Conservation (phyloP, 1,140 invertebrate species). For the Plodia interpunctella region DNA sequence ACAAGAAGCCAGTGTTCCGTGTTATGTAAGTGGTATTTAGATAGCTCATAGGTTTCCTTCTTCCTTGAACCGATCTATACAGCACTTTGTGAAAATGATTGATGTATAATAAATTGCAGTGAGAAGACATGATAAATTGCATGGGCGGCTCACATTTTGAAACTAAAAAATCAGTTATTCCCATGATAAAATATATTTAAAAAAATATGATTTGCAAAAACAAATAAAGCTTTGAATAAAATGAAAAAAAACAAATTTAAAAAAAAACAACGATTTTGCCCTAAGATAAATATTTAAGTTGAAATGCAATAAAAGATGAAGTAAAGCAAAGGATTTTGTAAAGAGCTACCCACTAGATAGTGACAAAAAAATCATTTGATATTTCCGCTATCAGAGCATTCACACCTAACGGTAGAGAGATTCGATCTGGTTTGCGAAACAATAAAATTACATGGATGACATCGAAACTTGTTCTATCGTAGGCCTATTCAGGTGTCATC, state of each 20-base stretch:
- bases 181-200: too few relatives aligned
- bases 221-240: too few relatives aligned
- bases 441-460: constrained; percentile 50
- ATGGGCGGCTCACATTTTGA: too few relatives aligned
- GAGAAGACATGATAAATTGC: too few relatives aligned
- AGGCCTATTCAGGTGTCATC: constrained; percentile 40
- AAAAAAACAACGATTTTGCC: too few relatives aligned
- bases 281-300: too few relatives aligned
- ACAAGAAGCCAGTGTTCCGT: background rate
- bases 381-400: constrained; percentile 56
- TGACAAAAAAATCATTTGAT: constrained; percentile 33
- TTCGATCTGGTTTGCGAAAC: constrained; percentile 61
- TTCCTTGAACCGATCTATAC: background rate
- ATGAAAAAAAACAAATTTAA: too few relatives aligned
- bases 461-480: constrained; percentile 40
- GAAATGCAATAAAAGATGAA: too few relatives aligned
- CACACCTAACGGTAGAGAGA: constrained; percentile 58
- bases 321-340: too few relatives aligned
- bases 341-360: constrained; percentile 1
- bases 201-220: too few relatives aligned
- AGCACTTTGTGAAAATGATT: background rate
- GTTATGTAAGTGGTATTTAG: background rate
- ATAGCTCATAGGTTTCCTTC: background rate
- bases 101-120: background rate
- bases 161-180: too few relatives aligned